Evolutionary conservation across 1,140 invertebrate genomes (phyloP).

Genomic region (Meteorus sp.): DNA sequence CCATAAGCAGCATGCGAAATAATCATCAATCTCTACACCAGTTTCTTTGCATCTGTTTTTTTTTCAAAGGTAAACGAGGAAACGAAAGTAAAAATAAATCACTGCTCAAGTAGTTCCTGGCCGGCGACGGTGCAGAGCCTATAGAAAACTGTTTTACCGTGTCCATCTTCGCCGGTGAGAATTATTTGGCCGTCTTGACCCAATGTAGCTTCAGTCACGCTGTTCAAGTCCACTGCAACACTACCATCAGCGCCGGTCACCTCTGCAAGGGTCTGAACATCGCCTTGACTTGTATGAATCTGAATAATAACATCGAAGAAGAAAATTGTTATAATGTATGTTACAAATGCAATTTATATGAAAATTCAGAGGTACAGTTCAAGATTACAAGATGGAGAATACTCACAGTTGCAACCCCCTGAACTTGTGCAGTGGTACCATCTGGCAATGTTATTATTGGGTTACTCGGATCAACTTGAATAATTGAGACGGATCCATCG

Average conservation of each 20-base stretch:
- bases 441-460: slow-evolving; percentile 94
- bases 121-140: slow-evolving; percentile 60
- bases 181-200: slow-evolving; percentile 94
- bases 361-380: neutral
- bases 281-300: slow-evolving; percentile 77
- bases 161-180: slow-evolving; percentile 90
- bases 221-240: slow-evolving; percentile 84
- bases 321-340: too few species aligned
- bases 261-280: slow-evolving; percentile 80
- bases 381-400: neutral
- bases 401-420: slow-evolving; percentile 82
- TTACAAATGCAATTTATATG: neutral
- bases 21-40: too few species aligned
- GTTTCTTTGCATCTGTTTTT: too few species aligned
- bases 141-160: slow-evolving; percentile 71
- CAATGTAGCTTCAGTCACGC: slow-evolving; percentile 82
- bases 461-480: slow-evolving; percentile 93
- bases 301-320: too few species aligned
- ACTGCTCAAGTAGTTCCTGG: slow-evolving; percentile 59
- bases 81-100: slow-evolving; percentile 34
- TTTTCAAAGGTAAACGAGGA: slow-evolving; percentile 28
- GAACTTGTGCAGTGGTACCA: slow-evolving; percentile 93
- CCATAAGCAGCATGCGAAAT: slow-evolving; percentile 55
- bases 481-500: slow-evolving; percentile 94
- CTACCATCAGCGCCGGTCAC: slow-evolving; percentile 66